Percentiles rank a stretch among this genome's conserved stretches.
Evolutionary conservation across 2,113 vertebrate genomes (phyloP).

Genomic region (Campylomormyrus tamandua): DNA sequence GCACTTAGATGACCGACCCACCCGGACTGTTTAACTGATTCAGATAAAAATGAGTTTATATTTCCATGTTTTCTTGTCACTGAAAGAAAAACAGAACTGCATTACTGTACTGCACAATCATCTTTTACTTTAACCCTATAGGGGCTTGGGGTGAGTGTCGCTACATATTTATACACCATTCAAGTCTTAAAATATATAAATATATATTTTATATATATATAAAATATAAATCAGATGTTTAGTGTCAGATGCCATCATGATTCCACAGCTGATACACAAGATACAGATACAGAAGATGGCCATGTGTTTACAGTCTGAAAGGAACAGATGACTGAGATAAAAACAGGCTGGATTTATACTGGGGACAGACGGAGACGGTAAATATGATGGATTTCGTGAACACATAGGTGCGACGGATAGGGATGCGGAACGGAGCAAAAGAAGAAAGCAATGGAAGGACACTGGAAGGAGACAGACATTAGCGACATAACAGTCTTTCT

Average conservation of each 20-base stretch:
- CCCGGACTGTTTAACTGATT: neutral
- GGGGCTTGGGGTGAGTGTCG: neutral
- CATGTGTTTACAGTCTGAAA: neutral
- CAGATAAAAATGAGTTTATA: neutral
- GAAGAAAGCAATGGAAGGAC: neutral
- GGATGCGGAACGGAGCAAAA: neutral
- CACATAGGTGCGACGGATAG: neutral
- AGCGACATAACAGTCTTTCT: neutral
- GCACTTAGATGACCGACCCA: neutral
- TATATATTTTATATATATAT: no score
- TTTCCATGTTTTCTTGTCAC: neutral
- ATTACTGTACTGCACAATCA: neutral
- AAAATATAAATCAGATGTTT: neutral
- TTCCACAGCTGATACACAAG: neutral
- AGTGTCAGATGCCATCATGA: neutral
- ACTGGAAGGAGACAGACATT: neutral
- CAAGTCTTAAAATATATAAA: neutral
- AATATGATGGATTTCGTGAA: neutral
- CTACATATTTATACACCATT: neutral
- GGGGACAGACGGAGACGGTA: neutral
- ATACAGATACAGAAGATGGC: neutral
- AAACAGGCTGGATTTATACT: neutral
- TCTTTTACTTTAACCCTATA: neutral
- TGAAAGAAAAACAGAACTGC: neutral
- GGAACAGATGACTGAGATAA: neutral